phyloP scores from a whole-genome alignment of 2,888 invertebrate species.

The Clitarchus hookeri region DNA sequence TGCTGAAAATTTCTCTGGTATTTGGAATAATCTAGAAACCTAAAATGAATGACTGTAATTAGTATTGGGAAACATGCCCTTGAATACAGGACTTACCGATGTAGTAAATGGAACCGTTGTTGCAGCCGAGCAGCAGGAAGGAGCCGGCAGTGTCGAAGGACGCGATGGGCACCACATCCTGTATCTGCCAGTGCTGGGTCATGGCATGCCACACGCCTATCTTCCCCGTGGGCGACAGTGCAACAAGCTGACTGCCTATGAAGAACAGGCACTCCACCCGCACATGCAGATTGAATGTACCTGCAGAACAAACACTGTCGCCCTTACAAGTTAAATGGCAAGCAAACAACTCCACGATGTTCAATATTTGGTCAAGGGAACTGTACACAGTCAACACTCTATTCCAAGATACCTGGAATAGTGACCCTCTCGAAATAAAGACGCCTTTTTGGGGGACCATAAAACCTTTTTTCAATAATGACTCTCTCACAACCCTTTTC shows the following conservation, averaged over 20 bases:
- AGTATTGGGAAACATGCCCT: no score
- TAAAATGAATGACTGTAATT: background rate
- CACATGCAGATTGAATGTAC: constrained; percentile 88
- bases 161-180: constrained; percentile 92
- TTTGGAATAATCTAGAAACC: no score
- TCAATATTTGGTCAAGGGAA: background rate
- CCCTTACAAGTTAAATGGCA: constrained; percentile 31
- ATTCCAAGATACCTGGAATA: no score
- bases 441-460: no score
- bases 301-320: constrained; percentile 54
- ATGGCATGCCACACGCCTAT: constrained; percentile 99
- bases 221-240: constrained; percentile 87
- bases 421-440: no score
- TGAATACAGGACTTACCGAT: constrained; percentile 68
- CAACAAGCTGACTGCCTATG: constrained; percentile 97
- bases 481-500: no score
- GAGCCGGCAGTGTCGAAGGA: constrained; percentile 98
- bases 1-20: no score
- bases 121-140: constrained; percentile 91
- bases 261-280: constrained; percentile 95
- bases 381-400: no score
- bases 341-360: background rate
- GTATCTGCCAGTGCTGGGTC: constrained; percentile 98
- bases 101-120: constrained; percentile 95
- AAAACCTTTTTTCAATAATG: no score